Conservation (phyloP, 2,888 invertebrate genomes). For the Syritta pipiens region DNA sequence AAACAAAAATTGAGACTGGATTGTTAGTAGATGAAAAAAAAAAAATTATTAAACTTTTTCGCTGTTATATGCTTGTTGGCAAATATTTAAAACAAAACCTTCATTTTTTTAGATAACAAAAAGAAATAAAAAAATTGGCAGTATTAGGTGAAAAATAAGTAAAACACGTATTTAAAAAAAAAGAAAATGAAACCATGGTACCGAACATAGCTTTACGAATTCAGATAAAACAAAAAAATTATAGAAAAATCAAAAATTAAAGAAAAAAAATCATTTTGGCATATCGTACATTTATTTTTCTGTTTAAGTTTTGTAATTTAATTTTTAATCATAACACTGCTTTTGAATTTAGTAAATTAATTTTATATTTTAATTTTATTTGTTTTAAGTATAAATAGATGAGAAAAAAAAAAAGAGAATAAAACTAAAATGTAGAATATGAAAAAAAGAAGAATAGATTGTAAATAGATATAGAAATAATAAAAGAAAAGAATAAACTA, state of each 20-base stretch:
- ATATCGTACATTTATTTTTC: conserved; percentile 23
- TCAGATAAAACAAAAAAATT: conserved; percentile 72
- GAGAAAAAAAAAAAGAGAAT: not conserved
- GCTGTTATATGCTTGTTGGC: conserved; percentile 42
- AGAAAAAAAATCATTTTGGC: conserved; percentile 4
- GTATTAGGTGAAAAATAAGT: conserved; percentile 48
- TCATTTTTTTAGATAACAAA: conserved; percentile 22
- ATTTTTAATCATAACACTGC: not conserved
- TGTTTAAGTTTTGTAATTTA: conserved; percentile 1
- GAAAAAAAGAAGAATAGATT: conserved; percentile 4
- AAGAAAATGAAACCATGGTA: conserved; percentile 25
- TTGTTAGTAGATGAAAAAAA: conserved; percentile 52
- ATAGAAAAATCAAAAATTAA: conserved; percentile 11
- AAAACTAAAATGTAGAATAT: not conserved
- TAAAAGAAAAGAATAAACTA: conserved; percentile 9
- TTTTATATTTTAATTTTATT: too few species aligned
- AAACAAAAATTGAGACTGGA: conserved; percentile 64
- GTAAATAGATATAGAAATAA: conserved; percentile 38
- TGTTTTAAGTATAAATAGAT: too few species aligned
- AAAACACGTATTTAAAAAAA: not conserved
- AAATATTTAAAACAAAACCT: conserved; percentile 25
- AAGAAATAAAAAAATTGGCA: conserved; percentile 49
- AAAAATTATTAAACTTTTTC: conserved; percentile 27
- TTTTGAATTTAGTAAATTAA: not conserved
- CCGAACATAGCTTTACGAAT: conserved; percentile 75